Evolutionary conservation across 2,113 vertebrate species (phyloP), one percentile per base, ranked within the genome.

Genomic region (Heterochromis multidens): DNA sequence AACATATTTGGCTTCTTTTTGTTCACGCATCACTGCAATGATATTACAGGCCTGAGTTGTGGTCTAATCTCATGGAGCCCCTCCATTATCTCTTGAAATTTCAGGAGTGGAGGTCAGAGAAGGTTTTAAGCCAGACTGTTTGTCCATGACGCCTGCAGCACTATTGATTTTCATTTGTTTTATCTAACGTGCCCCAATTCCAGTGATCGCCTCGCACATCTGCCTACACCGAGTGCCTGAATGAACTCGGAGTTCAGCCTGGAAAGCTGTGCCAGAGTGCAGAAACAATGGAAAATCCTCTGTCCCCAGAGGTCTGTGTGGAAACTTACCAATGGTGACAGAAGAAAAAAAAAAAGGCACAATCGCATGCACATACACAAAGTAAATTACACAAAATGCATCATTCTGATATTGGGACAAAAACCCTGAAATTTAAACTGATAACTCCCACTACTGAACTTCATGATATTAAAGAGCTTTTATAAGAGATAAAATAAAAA

Each of bases 261-360:
- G n/a, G 27, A 79, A 14, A 88, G 59, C 29, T 21, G 5, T 61
- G 23, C 62, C 74, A 4, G 21, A 65, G 65, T 11, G 27, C 11
- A 54, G 65, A 81, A 91, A 81, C 72, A 89, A 93, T 82, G 85
- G 91, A 91, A 95, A 93, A 88, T 74, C 35, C 79, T 79, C 19
- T 81, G 79, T 77, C 83, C 79, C 81, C 87, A 90, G 91, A 90
- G 84, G 88, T 88, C 80, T 74, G 46, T 27, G 52, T 90, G 92
- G 90, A 95, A 95, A 94, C 40, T 56, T 81, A 63, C 88, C 77
- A 60, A 5, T 25, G 67, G 81, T 46, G 46, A 63, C 33, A 58
- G 63, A 90, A 46, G 40, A 6, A 46, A n/a, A n/a, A n/a, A n/a
- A n/a, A n/a, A n/a, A n/a, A n/a, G n/a, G 65, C 1, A 70, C 0